These are phyloP conservation scores for Lepidurus couesii DNA, from an alignment of 1,140 invertebrate species.

Conservation along the genomic window DNA sequence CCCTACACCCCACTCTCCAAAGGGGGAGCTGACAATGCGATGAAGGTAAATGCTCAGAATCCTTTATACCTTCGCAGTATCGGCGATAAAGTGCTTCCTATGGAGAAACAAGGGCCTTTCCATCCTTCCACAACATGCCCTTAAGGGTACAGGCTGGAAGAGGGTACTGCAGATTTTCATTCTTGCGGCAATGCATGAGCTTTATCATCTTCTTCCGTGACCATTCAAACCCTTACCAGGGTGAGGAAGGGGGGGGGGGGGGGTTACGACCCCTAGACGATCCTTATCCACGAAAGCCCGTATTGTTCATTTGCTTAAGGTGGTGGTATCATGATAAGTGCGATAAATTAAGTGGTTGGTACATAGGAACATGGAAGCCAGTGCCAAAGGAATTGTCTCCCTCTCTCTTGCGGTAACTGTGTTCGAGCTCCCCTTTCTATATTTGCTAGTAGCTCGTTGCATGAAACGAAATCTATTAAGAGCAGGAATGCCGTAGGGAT, in stretches of 20 bases:
- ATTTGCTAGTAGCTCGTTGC: neutral
- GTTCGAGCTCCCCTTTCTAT: neutral
- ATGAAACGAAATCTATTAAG: neutral
- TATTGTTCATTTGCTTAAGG: neutral
- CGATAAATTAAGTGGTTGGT: conserved; percentile 10
- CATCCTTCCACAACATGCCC: neutral
- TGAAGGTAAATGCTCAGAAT: neutral
- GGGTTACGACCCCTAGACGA: neutral
- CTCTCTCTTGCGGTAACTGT: neutral
- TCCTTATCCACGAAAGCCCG: neutral
- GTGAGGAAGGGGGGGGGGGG: neutral
- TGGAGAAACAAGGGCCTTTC: neutral
- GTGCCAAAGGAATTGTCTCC: neutral
- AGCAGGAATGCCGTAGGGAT: neutral
- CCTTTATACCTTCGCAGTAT: neutral
- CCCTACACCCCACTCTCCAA: neutral
- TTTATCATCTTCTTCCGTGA: neutral
- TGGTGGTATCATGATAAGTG: neutral
- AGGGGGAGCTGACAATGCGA: neutral
- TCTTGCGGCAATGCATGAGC: neutral
- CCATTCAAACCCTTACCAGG: neutral
- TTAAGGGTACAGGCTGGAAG: too few relatives aligned
- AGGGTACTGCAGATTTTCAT: neutral
- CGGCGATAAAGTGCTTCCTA: neutral
- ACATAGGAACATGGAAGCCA: neutral